Percentiles rank a stretch among this genome's conserved stretches.
phyloP scores from a whole-genome alignment of 1,140 invertebrate genomes.

The Heliconius melpomene region DNA sequence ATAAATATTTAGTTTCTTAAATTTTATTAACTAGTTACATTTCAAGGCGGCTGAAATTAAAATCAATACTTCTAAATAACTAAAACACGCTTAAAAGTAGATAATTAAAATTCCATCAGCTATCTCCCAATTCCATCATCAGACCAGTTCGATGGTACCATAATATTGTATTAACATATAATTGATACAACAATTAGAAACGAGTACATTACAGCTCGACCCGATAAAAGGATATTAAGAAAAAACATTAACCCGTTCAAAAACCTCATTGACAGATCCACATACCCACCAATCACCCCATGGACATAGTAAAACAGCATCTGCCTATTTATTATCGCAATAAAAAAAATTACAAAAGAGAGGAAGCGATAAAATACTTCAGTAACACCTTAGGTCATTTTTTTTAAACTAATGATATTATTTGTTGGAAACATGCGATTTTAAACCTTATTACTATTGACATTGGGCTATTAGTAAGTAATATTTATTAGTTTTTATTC shows the following conservation, averaged over 20 bases:
- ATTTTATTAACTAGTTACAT: too few species aligned
- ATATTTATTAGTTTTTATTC: constrained; percentile 32
- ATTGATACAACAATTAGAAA: too few species aligned
- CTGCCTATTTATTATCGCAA: constrained; percentile 68
- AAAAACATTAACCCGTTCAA: background rate
- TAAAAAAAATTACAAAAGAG: constrained; percentile 52
- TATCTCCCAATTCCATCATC: too few species aligned
- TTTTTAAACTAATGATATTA: constrained; percentile 59
- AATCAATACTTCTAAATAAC: too few species aligned
- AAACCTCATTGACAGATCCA: constrained; percentile 53
- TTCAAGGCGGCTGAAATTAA: too few species aligned
- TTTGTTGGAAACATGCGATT: constrained; percentile 47
- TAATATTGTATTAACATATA: too few species aligned
- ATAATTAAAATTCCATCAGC: too few species aligned
- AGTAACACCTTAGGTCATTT: constrained; percentile 52
- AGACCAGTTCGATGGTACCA: too few species aligned
- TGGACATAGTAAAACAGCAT: constrained; percentile 55
- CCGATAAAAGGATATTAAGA: too few species aligned
- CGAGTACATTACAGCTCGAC: too few species aligned
- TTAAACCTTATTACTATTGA: constrained; percentile 37
- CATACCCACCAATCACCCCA: constrained; percentile 57
- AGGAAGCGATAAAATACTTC: constrained; percentile 67
- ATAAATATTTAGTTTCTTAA: too few species aligned
- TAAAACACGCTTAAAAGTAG: too few species aligned
- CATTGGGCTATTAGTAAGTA: background rate